Percentiles rank a stretch among this genome's conserved stretches.
Evolutionary conservation across 2,113 vertebrate genomes (phyloP).

Genomic region (Vanacampus margaritifer): DNA sequence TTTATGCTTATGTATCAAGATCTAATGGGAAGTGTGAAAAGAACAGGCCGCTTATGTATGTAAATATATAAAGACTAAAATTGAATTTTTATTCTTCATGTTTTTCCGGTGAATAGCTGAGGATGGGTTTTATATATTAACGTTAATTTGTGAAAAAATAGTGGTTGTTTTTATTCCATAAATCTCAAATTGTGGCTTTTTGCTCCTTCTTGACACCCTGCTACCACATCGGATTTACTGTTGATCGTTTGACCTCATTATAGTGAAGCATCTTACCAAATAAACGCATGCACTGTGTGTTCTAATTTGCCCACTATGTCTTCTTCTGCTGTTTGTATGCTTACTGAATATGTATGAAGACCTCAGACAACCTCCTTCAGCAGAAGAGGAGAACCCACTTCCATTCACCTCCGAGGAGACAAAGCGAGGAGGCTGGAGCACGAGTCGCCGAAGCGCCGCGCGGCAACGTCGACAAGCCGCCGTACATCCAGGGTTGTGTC

Average conservation of each 20-base stretch:
- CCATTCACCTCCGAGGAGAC: background rate
- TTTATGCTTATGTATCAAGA: no score
- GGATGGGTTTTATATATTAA: no score
- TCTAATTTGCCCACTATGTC: background rate
- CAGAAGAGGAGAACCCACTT: background rate
- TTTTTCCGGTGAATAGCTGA: no score
- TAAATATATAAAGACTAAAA: no score
- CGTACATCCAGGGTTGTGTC: constrained; percentile 51
- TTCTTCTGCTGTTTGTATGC: background rate
- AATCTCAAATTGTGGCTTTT: no score
- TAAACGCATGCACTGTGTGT: background rate
- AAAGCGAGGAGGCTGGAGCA: background rate
- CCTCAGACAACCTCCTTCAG: background rate
- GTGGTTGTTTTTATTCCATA: no score
- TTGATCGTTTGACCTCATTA: background rate
- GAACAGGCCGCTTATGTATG: no score
- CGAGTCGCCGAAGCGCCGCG: background rate
- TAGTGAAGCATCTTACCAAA: background rate
- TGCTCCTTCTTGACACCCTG: background rate
- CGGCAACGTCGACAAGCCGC: constrained; percentile 5
- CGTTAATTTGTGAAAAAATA: no score
- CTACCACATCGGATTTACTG: background rate
- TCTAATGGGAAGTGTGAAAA: no score
- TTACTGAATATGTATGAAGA: background rate
- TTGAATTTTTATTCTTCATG: no score